A percentile compares a stretch with the other conserved stretches of the same genome.
Evolutionary conservation across 2,113 vertebrate species (phyloP).

Genomic region (Phalacrocorax carbo): DNA sequence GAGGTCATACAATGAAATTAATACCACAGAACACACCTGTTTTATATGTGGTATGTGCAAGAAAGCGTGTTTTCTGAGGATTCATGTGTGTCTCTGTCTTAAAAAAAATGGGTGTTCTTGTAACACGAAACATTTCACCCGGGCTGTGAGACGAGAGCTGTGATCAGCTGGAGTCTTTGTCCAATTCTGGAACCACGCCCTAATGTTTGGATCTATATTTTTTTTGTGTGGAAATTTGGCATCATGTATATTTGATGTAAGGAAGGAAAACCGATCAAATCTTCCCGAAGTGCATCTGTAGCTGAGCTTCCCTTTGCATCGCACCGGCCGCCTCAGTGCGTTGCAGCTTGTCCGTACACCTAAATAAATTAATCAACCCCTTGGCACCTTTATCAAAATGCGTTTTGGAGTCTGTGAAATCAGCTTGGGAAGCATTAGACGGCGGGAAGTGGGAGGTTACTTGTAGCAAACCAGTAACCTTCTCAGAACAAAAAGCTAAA

Average conservation of each 20-base stretch:
- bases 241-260: background rate
- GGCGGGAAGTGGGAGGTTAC: background rate
- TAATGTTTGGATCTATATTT: background rate
- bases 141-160: background rate
- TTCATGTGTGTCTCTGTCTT: background rate
- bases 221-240: background rate
- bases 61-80: background rate
- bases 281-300: background rate
- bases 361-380: constrained; percentile 14
- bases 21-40: background rate
- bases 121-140: background rate
- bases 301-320: background rate
- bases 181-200: background rate
- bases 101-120: background rate
- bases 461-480: background rate
- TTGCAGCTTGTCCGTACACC: background rate
- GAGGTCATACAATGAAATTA: background rate
- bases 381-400: constrained; percentile 35
- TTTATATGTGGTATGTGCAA: background rate
- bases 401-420: background rate
- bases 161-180: background rate
- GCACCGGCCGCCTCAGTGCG: background rate
- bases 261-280: background rate
- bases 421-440: background rate
- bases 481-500: background rate